Base-by-base conservation (phyloP, 2,797 vertebrate species). In the Hoplostethus mediterraneus region DNA sequence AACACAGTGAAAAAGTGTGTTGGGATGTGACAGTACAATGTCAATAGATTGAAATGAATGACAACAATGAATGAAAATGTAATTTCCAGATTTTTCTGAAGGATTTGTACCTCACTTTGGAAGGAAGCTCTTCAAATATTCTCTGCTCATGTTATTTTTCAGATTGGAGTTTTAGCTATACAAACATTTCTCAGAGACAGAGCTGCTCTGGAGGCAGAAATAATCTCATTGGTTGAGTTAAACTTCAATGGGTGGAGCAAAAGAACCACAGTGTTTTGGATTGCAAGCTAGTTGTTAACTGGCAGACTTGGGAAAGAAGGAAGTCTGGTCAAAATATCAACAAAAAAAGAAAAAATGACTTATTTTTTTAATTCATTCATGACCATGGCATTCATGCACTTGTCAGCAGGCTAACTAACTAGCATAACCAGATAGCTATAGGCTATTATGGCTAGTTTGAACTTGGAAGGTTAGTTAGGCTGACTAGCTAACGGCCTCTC, bases 1-100 rank as follows among this genome's bases (percentile, higher is more conserved):
- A 44, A 64, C 63, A 53, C 21, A 14, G 3, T 1, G 16, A 33
- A 7, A 45, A 42, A 61, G 21, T 73, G 52, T 74, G 42, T 42
- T 73, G 53, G 63, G 33, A 68, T 73, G 60, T 67, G 42, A 79
- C 63, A 75, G 59, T 64, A 76, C 14, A 54, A 48, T 64, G 66
- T 75, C 47, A 70, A 63, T 67, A 55, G 53, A 83, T 40, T 42
- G 52, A 21, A 1, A 21, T 21, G 61, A 67, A 48, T 53, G 36
- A 12, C 25, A 75, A 71, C 21, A 28, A n/a, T 30, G 9, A 47
- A 47, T 30, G 21, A 31, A 10, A 16, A 36, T 5, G 42, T 55
- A 17, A 40, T 40, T n/a, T 25, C 38, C 30, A n/a, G 16, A 16
- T 31, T 31, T 30, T 54, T 55, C 14, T 10, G 7, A 58, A 40